Conservation (phyloP, 2,888 invertebrate genomes). For the Rapana venosa region DNA sequence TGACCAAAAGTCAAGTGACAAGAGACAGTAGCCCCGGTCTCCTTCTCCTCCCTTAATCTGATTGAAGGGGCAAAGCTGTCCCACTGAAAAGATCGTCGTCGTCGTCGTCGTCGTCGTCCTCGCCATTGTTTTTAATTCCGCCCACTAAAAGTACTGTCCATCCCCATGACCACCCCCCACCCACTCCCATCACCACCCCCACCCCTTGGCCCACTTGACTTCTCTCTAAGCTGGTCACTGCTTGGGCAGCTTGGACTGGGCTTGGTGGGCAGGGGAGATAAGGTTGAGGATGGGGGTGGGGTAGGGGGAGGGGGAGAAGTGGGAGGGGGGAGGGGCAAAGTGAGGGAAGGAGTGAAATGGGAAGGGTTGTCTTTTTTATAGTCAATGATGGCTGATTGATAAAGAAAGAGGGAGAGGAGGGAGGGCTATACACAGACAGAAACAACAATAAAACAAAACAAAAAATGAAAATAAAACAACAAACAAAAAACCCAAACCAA, state of each 20-base stretch:
- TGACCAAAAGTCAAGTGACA: neutral
- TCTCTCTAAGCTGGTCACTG: neutral
- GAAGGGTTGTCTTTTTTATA: too few species aligned
- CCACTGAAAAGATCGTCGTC: neutral
- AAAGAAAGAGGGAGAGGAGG: too few species aligned
- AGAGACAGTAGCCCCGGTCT: neutral
- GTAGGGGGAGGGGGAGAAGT: neutral
- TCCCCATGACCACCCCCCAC: neutral
- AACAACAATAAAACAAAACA: too few species aligned
- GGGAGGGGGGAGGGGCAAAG: neutral
- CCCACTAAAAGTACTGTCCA: neutral
- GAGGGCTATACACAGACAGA: too few species aligned
- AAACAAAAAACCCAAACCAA: too few species aligned
- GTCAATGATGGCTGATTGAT: too few species aligned
- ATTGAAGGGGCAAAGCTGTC: constrained; percentile 9
- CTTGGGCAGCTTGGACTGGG: neutral
- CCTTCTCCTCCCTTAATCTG: constrained; percentile 9
- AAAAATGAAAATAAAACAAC: too few species aligned
- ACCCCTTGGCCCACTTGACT: neutral
- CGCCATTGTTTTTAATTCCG: too few species aligned
- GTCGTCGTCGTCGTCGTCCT: neutral
- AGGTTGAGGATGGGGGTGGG: neutral
- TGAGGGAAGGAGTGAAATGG: neutral
- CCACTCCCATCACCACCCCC: neutral
- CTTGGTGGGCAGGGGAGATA: neutral